A percentile compares a stretch with the other conserved stretches of the same genome.
Conservation (phyloP, 1,140 invertebrate genomes). For the Scaptomyza graminum region DNA sequence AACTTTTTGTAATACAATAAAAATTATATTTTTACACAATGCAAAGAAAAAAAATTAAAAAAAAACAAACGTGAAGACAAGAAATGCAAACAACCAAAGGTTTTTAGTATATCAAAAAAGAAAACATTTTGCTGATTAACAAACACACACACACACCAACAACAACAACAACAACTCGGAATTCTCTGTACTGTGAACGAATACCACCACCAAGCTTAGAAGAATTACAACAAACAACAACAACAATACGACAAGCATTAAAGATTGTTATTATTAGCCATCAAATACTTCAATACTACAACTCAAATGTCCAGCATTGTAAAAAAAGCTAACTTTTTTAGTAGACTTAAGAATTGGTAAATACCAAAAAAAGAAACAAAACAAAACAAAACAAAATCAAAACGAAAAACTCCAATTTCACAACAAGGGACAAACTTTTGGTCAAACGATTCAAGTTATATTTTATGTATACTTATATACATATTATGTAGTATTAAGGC, state of each 20-base stretch:
- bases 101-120: constrained; percentile 71
- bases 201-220: constrained; percentile 68
- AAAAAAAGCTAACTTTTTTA: constrained; percentile 55
- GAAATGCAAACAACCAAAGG: constrained; percentile 75
- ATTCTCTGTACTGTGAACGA: constrained; percentile 82
- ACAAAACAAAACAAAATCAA: constrained; percentile 10
- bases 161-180: constrained; percentile 55
- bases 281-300: constrained; percentile 62
- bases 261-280: constrained; percentile 57
- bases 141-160: constrained; percentile 32
- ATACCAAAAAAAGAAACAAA: constrained; percentile 30
- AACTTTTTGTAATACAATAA: constrained; percentile 61
- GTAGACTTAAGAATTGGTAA: constrained; percentile 59
- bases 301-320: constrained; percentile 45
- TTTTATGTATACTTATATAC: constrained; percentile 47
- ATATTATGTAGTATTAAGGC: constrained; percentile 30
- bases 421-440: constrained; percentile 75
- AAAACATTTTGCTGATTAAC: constrained; percentile 67
- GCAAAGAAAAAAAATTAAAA: constrained; percentile 39
- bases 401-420: constrained; percentile 71
- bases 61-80: constrained; percentile 46
- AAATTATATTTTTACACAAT: constrained; percentile 78
- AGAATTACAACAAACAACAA: constrained; percentile 39
- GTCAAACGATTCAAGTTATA: constrained; percentile 65
- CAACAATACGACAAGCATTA: constrained; percentile 61